A percentile compares a stretch with the other conserved stretches of the same genome.
Conservation (phyloP, 1,140 invertebrate genomes). For the Neodiprion virginianus region DNA sequence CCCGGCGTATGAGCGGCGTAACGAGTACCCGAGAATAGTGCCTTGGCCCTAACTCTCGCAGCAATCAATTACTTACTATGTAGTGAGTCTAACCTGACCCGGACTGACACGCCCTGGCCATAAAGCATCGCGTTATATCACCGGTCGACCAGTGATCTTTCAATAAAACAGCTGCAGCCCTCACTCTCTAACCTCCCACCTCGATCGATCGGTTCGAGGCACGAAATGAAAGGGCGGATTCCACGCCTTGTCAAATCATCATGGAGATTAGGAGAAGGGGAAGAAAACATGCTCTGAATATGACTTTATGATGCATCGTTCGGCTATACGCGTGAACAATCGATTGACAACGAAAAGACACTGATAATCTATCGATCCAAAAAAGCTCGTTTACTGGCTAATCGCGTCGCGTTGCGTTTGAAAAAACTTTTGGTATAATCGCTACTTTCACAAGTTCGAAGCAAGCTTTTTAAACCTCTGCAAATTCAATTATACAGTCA, state of each 20-base stretch:
- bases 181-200: background rate
- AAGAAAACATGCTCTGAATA: too few species aligned
- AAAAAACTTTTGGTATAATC: too few species aligned
- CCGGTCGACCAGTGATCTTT: conserved; percentile 7
- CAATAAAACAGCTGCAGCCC: background rate
- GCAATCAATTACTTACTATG: background rate
- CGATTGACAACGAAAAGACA: too few species aligned
- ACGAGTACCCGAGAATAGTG: background rate
- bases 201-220: background rate
- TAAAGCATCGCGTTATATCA: conserved; percentile 13
- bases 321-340: too few species aligned
- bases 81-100: conserved; percentile 3
- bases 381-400: too few species aligned
- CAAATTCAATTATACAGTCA: too few species aligned
- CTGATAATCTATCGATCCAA: too few species aligned
- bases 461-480: too few species aligned
- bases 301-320: too few species aligned
- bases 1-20: background rate
- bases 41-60: background rate
- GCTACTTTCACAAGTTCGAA: too few species aligned
- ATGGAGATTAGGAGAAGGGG: too few species aligned
- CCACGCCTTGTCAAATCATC: background rate
- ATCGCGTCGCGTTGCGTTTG: too few species aligned
- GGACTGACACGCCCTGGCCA: conserved; percentile 6
- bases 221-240: background rate